Conservation (phyloP, 1,140 invertebrate species). For the Hycleus cichorii region DNA sequence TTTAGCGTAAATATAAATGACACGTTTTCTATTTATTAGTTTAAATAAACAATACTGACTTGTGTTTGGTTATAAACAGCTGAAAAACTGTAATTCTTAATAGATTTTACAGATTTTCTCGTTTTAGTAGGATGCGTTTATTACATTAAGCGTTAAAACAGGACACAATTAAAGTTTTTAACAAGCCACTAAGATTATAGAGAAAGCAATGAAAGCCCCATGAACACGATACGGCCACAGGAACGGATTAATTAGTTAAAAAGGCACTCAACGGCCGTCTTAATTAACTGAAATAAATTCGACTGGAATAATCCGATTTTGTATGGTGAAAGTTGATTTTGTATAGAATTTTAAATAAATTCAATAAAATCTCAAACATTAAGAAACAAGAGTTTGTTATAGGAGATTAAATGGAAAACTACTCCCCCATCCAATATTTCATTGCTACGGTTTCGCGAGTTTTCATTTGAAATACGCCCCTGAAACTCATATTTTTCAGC, state of each 20-base stretch:
- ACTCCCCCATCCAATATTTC: no score
- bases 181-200: no score
- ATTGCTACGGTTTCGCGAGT: background rate
- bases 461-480: background rate
- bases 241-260: constrained; percentile 6
- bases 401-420: no score
- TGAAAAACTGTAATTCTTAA: constrained; percentile 19
- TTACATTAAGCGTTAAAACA: no score
- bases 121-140: background rate
- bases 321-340: constrained; percentile 5
- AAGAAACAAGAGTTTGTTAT: no score
- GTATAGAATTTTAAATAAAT: constrained; percentile 5
- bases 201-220: no score
- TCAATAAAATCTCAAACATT: background rate
- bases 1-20: constrained; percentile 26
- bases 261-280: constrained; percentile 6
- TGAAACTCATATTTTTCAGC: constrained; percentile 9
- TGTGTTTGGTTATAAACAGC: constrained; percentile 15
- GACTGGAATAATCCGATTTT: constrained; percentile 2
- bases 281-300: constrained; percentile 12
- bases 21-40: constrained; percentile 25
- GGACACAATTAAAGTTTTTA: no score
- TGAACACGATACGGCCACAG: background rate
- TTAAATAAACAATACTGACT: constrained; percentile 17
- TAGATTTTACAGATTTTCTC: constrained; percentile 21